Base-by-base conservation (phyloP, 2,797 vertebrate genomes). In the Babyrousa celebensis region DNA sequence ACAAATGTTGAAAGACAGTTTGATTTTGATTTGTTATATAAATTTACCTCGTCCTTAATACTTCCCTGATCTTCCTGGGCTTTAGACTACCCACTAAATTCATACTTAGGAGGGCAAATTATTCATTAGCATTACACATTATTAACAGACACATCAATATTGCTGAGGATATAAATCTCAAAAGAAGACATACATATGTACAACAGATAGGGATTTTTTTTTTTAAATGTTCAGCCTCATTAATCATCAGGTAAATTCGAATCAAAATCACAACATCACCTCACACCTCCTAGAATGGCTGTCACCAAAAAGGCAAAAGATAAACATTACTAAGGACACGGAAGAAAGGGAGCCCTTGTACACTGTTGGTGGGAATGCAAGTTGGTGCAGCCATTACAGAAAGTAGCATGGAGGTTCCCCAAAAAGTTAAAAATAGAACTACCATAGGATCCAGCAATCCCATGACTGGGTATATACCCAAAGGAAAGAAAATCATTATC, bases 151-250 rank as follows among this genome's bases (percentile, higher is more conserved):
- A 85, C 0, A 17, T 60, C 48, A 48, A 58, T 84, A 72, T 27
- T 52, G 75, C 21, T 85, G 56, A 95, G 15, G 5, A n/a, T 83
- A 77, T 36, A 83, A 94, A 82, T 65, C 67, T 91, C 82, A 86
- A 91, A 67, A 48, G 32, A 62, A 71, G 40, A 71, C 40, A 90
- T 3, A 85, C 36, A 71, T 62, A 63, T 94, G 40, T 82, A 40
- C n/a, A 84, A 63, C 11, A 63, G 32, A 63, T 71, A 60, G 1
- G 56, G 12, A 72, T 36, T 36, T 36, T 36, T 36, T 36, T n/a
- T n/a, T 91, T 91, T 91, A 52, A 62, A 75, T 23, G 2, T 25
- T 75, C 48, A 40, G 40, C 36, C 68, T 68, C n/a, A 54, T 25
- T 68, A 62, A 77, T 68, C 20, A 86, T 29, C 68, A 82, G 60